phyloP scores from a whole-genome alignment of 1,140 invertebrate genomes.

The Leptopilina boulardi region DNA sequence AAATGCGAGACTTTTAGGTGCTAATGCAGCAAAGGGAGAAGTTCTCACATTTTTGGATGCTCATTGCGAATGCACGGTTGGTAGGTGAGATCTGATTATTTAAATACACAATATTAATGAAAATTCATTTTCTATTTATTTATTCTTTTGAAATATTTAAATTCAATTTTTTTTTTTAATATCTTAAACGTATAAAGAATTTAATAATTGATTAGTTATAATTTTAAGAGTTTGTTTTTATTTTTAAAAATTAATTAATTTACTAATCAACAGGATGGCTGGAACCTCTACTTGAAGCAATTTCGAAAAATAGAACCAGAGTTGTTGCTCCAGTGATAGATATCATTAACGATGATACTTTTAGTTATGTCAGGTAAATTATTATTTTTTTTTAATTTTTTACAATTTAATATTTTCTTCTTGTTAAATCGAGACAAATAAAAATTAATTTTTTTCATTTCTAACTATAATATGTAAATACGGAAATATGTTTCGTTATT shows the following conservation, averaged over 20 bases:
- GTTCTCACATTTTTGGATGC: slow-evolving; percentile 94
- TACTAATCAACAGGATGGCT: slow-evolving; percentile 84
- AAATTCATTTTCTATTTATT: background rate
- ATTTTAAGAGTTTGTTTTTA: too few species aligned
- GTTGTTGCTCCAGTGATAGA: slow-evolving; percentile 97
- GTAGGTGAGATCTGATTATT: slow-evolving; percentile 71
- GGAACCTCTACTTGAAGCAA: slow-evolving; percentile 88
- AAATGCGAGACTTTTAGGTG: slow-evolving; percentile 90
- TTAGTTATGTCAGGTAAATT: slow-evolving; percentile 85
- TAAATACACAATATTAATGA: slow-evolving; percentile 21
- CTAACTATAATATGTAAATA: background rate
- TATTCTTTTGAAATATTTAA: background rate
- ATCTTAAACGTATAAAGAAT: too few species aligned
- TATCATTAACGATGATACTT: slow-evolving; percentile 95
- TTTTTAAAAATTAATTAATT: slow-evolving; percentile 5
- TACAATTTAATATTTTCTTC: slow-evolving; percentile 22
- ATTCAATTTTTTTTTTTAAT: too few species aligned
- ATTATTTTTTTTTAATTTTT: background rate
- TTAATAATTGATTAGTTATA: too few species aligned
- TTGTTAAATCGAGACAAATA: too few species aligned
- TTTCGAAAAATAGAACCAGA: slow-evolving; percentile 83
- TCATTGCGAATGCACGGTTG: slow-evolving; percentile 93
- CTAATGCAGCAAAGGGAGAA: slow-evolving; percentile 84
- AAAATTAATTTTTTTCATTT: background rate
- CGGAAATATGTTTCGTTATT: slow-evolving; percentile 9